Percentiles rank a stretch among this genome's conserved stretches.
Conservation (phyloP, 2,888 invertebrate species). For the Epirrhoe tristata region DNA sequence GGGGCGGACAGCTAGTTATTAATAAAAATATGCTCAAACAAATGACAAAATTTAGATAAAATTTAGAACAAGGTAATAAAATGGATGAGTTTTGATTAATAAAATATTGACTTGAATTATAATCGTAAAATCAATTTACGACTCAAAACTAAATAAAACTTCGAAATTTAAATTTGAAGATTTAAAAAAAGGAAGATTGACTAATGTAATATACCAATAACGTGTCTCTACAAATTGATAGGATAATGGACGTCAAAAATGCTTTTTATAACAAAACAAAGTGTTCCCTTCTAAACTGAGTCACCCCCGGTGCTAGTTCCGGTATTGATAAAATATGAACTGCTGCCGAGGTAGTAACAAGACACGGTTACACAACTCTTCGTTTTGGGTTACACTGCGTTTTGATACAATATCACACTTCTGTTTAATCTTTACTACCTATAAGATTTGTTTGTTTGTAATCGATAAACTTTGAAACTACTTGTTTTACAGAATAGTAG, state of each 20-base stretch:
- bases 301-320: constrained; percentile 28
- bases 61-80: background rate
- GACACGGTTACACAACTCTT: constrained; percentile 12
- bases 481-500: no score
- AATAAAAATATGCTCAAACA: background rate
- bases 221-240: background rate
- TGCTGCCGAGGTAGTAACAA: constrained; percentile 9
- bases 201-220: no score
- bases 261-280: background rate
- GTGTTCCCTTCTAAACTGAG: constrained; percentile 18
- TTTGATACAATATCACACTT: constrained; percentile 4
- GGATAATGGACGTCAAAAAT: background rate
- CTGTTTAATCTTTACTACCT: background rate
- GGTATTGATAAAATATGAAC: constrained; percentile 36
- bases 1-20: no score
- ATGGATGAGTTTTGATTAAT: background rate
- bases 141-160: background rate
- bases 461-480: no score
- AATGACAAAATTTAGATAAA: background rate
- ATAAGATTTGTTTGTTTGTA: background rate
- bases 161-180: background rate
- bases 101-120: background rate
- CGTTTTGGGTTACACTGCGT: constrained; percentile 16
- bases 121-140: constrained; percentile 15
- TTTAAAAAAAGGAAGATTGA: no score